phyloP scores from a whole-genome alignment of 2,113 vertebrate species.

The Pachypanchax playfairii region DNA sequence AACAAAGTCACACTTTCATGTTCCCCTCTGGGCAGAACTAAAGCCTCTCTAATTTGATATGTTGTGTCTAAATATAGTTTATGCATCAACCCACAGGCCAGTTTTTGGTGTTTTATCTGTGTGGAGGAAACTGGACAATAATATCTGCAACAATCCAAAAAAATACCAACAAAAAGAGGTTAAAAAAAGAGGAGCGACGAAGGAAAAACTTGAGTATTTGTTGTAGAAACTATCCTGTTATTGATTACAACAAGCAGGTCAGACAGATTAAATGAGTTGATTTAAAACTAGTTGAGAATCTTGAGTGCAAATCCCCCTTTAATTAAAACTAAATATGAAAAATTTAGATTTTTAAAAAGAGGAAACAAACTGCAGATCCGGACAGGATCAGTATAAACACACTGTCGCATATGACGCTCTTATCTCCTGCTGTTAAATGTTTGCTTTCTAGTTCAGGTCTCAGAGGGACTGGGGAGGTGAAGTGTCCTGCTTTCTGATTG shows the following conservation, averaged over 20 bases:
- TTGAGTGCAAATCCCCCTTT: not conserved
- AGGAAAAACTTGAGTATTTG: too few relatives aligned
- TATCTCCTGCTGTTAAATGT: conserved; percentile 68
- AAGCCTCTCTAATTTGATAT: conserved; percentile 12
- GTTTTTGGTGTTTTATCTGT: conserved; percentile 13
- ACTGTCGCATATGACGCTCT: conserved; percentile 23
- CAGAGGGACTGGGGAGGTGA: conserved; percentile 64
- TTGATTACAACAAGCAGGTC: not conserved
- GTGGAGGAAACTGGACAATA: not conserved
- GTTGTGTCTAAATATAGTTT: conserved; percentile 26
- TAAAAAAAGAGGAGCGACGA: not conserved
- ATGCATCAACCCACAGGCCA: not conserved
- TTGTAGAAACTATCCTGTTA: not conserved
- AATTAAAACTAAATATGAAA: not conserved
- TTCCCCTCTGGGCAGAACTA: conserved; percentile 1
- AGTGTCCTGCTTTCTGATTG: conserved; percentile 60
- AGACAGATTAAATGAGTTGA: not conserved
- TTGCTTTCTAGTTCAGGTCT: conserved; percentile 60
- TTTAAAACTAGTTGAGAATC: not conserved
- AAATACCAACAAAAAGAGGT: too few relatives aligned
- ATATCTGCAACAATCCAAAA: too few relatives aligned
- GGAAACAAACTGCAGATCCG: conserved; percentile 11
- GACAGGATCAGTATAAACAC: conserved; percentile 13
- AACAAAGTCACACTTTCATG: conserved; percentile 1
- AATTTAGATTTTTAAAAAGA: too few relatives aligned